phyloP scores from a whole-genome alignment of 2,888 invertebrate genomes.

The Chrysomela aeneicollis region DNA sequence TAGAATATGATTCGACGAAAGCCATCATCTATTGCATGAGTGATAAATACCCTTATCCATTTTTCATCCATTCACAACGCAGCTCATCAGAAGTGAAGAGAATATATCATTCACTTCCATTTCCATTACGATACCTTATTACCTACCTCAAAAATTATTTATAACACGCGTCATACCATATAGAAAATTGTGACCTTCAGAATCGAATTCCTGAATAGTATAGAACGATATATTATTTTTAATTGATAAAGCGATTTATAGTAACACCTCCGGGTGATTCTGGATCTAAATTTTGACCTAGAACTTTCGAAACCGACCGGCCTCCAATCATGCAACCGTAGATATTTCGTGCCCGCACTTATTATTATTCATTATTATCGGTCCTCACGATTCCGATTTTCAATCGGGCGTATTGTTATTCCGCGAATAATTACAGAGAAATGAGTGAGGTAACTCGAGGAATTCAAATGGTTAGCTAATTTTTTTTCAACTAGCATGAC shows the following conservation, averaged over 20 bases:
- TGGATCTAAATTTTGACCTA: background rate
- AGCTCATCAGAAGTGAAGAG: no score
- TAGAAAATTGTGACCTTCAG: background rate
- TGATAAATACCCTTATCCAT: no score
- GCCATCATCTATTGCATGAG: no score
- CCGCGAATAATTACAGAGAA: slow-evolving; percentile 2
- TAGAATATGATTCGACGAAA: no score
- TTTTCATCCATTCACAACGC: no score
- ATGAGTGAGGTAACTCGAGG: background rate
- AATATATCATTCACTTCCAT: no score
- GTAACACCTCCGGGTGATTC: slow-evolving; percentile 1
- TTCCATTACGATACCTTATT: no score
- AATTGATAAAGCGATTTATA: slow-evolving; percentile 1
- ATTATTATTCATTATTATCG: background rate
- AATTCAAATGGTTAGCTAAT: slow-evolving; percentile 3
- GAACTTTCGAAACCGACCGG: background rate
- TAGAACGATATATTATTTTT: background rate
- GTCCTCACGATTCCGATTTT: slow-evolving; percentile 5
- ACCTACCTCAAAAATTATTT: no score
- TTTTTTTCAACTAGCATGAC: background rate
- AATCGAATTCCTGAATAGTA: background rate
- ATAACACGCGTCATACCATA: no score
- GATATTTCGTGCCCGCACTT: background rate
- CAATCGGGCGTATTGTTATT: slow-evolving; percentile 5
- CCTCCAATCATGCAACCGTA: background rate